Evolutionary conservation across 2,113 vertebrate genomes (phyloP).

Genomic region (Addax nasomaculatus): DNA sequence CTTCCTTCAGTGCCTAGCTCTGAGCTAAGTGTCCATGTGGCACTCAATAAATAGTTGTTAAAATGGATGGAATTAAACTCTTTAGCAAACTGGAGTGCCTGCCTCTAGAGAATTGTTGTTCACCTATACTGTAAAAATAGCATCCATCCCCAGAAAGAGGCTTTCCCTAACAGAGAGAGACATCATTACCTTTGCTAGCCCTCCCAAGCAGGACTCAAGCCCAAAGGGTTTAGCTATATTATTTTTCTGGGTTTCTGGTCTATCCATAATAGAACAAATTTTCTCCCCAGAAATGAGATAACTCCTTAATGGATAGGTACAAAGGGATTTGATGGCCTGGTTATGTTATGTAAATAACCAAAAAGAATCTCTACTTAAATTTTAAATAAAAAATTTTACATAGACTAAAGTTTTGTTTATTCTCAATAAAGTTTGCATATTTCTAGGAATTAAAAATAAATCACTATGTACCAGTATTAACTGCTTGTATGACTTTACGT

Average conservation of each 20-base stretch:
- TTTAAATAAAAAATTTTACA: constrained; percentile 19
- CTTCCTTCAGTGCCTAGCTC: neutral
- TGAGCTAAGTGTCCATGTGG: neutral
- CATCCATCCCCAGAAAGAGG: neutral
- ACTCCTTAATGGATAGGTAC: neutral
- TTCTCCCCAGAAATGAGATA: neutral
- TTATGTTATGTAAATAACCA: constrained; percentile 17
- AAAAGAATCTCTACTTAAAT: neutral
- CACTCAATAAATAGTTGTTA: neutral
- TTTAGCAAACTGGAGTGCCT: constrained; percentile 14
- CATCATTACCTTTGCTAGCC: neutral
- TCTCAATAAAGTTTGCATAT: neutral
- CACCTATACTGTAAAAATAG: neutral
- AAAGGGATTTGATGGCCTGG: neutral
- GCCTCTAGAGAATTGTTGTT: neutral
- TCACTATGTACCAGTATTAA: neutral
- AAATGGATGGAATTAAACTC: neutral
- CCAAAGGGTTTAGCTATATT: neutral
- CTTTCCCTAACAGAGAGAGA: neutral
- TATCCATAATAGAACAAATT: neutral
- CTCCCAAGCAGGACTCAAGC: constrained; percentile 11
- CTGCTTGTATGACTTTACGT: neutral
- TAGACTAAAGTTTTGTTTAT: neutral
- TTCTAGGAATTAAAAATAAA: constrained; percentile 18
- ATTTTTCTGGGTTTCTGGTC: neutral